These are phyloP conservation scores for Phataginus tricuspis DNA, from an alignment of 2,797 vertebrate species.

Conservation along the genomic window DNA sequence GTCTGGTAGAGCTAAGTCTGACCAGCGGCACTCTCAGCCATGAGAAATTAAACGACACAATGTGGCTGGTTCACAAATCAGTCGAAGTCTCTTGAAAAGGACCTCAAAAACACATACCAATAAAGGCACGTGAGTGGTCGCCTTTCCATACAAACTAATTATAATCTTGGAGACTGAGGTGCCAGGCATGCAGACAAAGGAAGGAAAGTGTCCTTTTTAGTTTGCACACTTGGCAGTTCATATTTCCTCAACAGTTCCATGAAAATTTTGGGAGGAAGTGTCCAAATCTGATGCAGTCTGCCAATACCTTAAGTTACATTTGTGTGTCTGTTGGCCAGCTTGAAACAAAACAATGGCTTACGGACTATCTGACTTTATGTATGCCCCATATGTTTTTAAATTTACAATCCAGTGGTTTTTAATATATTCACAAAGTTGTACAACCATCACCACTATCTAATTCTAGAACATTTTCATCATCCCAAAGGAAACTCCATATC, in stretches of 20 bases:
- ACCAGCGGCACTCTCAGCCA: conserved; percentile 66
- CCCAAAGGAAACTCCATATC: neutral
- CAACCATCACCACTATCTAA: neutral
- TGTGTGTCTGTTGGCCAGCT: neutral
- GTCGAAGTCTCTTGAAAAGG: conserved; percentile 32
- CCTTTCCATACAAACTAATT: neutral
- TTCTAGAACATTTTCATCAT: neutral
- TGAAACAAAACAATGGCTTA: neutral
- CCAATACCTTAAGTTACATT: neutral
- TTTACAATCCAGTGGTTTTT: neutral
- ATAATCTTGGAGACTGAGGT: neutral
- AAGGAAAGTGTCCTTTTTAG: neutral
- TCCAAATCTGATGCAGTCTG: neutral
- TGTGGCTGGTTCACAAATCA: conserved; percentile 42
- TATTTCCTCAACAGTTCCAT: neutral
- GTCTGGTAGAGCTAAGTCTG: conserved; percentile 63
- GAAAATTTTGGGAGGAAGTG: neutral
- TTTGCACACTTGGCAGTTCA: neutral
- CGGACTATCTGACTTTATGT: neutral
- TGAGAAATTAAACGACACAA: conserved; percentile 43
- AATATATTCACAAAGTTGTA: neutral
- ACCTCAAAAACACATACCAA: neutral
- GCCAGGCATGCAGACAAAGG: neutral
- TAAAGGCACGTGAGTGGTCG: neutral
- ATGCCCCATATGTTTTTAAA: neutral